Conservation (phyloP, 1,140 invertebrate genomes). For the Drosophila serrata region DNA sequence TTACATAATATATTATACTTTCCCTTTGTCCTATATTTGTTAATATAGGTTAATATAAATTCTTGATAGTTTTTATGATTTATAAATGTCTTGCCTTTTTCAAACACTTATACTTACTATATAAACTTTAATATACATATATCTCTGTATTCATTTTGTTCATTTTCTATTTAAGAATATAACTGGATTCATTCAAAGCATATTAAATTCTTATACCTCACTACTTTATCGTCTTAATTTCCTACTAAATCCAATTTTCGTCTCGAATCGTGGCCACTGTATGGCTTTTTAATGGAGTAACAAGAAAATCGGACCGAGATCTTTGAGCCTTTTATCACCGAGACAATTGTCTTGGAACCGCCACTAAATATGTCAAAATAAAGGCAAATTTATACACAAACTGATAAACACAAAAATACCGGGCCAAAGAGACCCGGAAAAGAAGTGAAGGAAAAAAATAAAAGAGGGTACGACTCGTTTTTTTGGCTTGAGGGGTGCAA, state of each 20-base stretch:
- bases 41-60: too few relatives aligned
- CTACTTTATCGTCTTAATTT: neutral
- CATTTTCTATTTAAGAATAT: neutral
- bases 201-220: neutral
- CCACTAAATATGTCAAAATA: slow-evolving; percentile 82
- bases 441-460: slow-evolving; percentile 10
- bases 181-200: neutral
- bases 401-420: slow-evolving; percentile 61
- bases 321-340: slow-evolving; percentile 56
- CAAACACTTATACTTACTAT: neutral
- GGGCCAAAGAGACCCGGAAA: slow-evolving; percentile 32
- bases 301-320: slow-evolving; percentile 33
- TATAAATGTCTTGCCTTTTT: too few relatives aligned
- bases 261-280: slow-evolving; percentile 21
- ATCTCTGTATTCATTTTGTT: too few relatives aligned
- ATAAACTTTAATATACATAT: neutral
- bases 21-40: too few relatives aligned
- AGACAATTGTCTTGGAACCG: slow-evolving; percentile 55
- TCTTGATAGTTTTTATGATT: too few relatives aligned
- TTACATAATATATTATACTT: too few relatives aligned
- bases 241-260: slow-evolving; percentile 14
- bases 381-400: slow-evolving; percentile 81
- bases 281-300: slow-evolving; percentile 70
- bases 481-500: slow-evolving; percentile 52
- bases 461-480: slow-evolving; percentile 21